These are phyloP conservation scores for Anneissia japonica DNA, from an alignment of 35 echinoderm and acorn worm species.

Conservation along the genomic window DNA sequence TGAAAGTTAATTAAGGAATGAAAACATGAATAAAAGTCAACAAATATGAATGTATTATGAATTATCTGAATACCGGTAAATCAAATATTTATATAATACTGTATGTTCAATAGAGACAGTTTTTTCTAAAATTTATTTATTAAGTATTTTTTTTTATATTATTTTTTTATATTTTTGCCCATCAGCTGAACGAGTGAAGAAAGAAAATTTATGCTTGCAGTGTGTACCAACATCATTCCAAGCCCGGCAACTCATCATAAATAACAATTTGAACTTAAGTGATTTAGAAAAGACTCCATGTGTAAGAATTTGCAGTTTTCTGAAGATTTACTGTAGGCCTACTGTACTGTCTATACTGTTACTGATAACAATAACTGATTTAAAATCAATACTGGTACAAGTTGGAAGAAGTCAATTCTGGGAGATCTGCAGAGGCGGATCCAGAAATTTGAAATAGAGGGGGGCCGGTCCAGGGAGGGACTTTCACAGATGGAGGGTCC, in stretches of 20 bases:
- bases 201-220: conserved; percentile 49
- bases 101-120: too few species aligned
- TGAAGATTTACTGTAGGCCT: neutral
- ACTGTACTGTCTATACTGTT: neutral
- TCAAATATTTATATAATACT: too few species aligned
- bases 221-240: conserved; percentile 98
- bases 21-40: too few species aligned
- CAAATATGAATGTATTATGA: too few species aligned
- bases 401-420: neutral
- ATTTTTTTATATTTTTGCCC: neutral
- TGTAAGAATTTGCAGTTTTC: conserved; percentile 27
- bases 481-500: too few species aligned
- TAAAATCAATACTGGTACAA: neutral
- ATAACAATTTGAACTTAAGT: conserved; percentile 67
- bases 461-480: too few species aligned
- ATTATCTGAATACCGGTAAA: too few species aligned
- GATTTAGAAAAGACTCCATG: conserved; percentile 81
- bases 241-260: conserved; percentile 78
- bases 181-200: conserved; percentile 70
- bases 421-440: neutral
- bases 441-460: too few species aligned
- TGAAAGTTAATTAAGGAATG: too few species aligned
- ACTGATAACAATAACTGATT: neutral
- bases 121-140: too few species aligned
- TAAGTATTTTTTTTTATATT: neutral